These are phyloP conservation scores for Diaperis boleti DNA, from an alignment of 2,888 invertebrate genomes.

Conservation along the genomic window DNA sequence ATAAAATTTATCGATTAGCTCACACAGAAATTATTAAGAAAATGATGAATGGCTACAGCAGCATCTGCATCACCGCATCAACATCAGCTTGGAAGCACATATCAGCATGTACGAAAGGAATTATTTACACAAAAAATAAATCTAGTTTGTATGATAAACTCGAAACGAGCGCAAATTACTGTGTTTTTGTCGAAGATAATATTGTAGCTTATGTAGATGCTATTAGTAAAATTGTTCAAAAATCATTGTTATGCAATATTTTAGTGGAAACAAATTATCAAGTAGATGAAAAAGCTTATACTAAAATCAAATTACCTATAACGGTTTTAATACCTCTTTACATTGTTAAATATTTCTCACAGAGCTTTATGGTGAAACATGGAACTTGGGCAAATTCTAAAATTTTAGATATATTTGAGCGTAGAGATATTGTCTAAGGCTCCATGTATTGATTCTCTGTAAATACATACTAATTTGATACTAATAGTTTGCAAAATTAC, in stretches of 20 bases:
- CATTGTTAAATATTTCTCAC: constrained; percentile 18
- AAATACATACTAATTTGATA: too few relatives aligned
- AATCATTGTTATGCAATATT: constrained; percentile 26
- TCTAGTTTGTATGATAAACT: too few relatives aligned
- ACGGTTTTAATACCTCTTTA: constrained; percentile 19
- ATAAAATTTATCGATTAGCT: constrained; percentile 18
- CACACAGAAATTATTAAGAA: constrained; percentile 20
- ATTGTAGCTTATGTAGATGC: constrained; percentile 22
- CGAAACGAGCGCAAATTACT: constrained; percentile 28
- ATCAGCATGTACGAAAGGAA: constrained; percentile 19
- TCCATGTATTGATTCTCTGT: too few relatives aligned
- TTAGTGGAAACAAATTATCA: constrained; percentile 18
- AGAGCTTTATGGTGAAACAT: constrained; percentile 20
- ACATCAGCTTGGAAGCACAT: constrained; percentile 6
- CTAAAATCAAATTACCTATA: constrained; percentile 21
- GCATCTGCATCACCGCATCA: constrained; percentile 9
- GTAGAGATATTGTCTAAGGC: too few relatives aligned
- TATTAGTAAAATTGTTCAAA: constrained; percentile 25
- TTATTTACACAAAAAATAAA: constrained; percentile 22
- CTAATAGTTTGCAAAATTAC: too few relatives aligned
- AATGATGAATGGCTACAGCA: constrained; percentile 23
- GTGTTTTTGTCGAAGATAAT: constrained; percentile 14
- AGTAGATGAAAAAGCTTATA: constrained; percentile 21
- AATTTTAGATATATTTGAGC: constrained; percentile 23
- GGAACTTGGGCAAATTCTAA: constrained; percentile 11